phyloP scores from a whole-genome alignment of 2,888 invertebrate species.

The Noctua comes region DNA sequence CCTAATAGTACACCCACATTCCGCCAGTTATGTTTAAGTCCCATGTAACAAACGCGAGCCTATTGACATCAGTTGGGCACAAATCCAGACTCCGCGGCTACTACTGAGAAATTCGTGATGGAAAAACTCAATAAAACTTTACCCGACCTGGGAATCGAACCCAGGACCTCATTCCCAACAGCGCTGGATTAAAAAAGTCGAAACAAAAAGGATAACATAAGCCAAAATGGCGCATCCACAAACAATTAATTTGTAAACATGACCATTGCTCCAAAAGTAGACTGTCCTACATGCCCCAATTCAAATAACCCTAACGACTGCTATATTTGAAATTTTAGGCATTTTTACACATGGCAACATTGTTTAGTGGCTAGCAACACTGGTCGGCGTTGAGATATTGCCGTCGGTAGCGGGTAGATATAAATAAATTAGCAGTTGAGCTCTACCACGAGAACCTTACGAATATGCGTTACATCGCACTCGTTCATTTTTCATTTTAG shows the following conservation, averaged over 20 bases:
- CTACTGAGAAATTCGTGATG: no score
- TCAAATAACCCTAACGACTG: background rate
- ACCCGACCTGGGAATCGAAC: no score
- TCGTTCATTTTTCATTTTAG: constrained; percentile 59
- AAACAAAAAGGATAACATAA: background rate
- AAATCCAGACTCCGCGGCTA: no score
- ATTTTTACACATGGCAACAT: constrained; percentile 37
- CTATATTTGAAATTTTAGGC: constrained; percentile 19
- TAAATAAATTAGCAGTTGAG: constrained; percentile 64
- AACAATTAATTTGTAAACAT: constrained; percentile 12
- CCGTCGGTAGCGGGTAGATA: constrained; percentile 45
- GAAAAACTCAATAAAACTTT: no score
- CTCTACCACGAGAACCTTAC: constrained; percentile 46
- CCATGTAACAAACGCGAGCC: no score
- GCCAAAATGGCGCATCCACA: background rate
- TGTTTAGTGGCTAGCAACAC: constrained; percentile 42
- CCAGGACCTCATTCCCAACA: no score
- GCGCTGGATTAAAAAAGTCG: background rate
- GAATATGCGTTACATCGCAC: constrained; percentile 45
- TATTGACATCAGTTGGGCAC: no score
- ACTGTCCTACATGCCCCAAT: background rate
- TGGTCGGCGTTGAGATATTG: constrained; percentile 57
- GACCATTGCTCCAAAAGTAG: background rate
- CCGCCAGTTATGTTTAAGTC: no score
- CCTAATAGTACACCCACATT: no score